Percentiles rank a stretch among this genome's conserved stretches.
These are phyloP conservation scores for Rhorus exstirpatorius DNA, from an alignment of 2,888 invertebrate genomes.

Conservation along the genomic window DNA sequence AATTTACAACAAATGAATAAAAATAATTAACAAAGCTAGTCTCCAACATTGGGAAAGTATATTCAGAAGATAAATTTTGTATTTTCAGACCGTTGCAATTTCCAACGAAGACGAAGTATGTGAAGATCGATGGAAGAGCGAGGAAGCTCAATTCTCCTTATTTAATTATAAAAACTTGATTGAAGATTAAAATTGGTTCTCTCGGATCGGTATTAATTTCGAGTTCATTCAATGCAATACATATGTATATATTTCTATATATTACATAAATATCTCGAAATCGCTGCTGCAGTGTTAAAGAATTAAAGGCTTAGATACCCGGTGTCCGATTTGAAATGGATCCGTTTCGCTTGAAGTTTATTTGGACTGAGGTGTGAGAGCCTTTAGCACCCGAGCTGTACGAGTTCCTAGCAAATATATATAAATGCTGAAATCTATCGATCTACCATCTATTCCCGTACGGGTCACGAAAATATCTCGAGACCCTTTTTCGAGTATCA, in stretches of 20 bases:
- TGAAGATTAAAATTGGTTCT: slow-evolving; percentile 17
- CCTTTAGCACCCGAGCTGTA: too few relatives aligned
- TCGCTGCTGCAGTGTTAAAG: too few relatives aligned
- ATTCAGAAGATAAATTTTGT: neutral
- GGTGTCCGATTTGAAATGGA: too few relatives aligned
- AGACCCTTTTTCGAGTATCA: slow-evolving; percentile 32
- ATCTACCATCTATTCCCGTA: slow-evolving; percentile 50
- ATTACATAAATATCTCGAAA: too few relatives aligned
- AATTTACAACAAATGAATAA: too few relatives aligned
- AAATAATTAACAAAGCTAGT: too few relatives aligned
- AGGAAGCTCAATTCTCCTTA: neutral
- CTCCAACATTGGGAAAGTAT: too few relatives aligned
- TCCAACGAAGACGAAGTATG: neutral
- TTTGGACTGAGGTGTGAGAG: too few relatives aligned
- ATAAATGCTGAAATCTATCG: slow-evolving; percentile 40
- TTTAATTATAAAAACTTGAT: slow-evolving; percentile 23
- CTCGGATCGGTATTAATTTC: neutral
- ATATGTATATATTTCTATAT: neutral
- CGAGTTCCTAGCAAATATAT: too few relatives aligned
- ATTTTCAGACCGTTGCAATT: slow-evolving; percentile 35
- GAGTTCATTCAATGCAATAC: neutral
- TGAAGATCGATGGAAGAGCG: neutral
- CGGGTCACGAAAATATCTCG: slow-evolving; percentile 54
- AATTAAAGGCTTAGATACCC: too few relatives aligned
- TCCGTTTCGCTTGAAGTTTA: too few relatives aligned